Percentiles rank a stretch among this genome's conserved stretches.
Conservation (phyloP, 2,888 invertebrate species). For the Lissocephala sabroskyi region DNA sequence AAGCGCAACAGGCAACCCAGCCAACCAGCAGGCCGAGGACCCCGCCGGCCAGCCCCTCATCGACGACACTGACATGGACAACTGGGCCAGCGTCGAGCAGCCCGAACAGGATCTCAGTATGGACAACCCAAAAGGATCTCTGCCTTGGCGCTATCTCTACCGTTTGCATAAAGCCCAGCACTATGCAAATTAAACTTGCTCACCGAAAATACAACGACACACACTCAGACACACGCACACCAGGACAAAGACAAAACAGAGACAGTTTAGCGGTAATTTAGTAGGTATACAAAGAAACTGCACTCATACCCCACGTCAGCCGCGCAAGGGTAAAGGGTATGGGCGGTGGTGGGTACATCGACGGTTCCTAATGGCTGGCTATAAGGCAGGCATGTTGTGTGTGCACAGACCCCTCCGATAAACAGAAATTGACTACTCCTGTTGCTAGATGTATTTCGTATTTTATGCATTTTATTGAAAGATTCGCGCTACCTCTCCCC, state of each 20-base stretch:
- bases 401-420: conserved; percentile 37
- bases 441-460: conserved; percentile 23
- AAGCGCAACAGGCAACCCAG: conserved; percentile 21
- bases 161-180: conserved; percentile 66
- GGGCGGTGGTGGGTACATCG: conserved; percentile 43
- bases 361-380: conserved; percentile 59
- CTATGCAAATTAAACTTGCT: conserved; percentile 41
- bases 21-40: neutral
- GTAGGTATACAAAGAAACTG: neutral
- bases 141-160: conserved; percentile 66
- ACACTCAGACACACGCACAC: conserved; percentile 16
- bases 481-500: conserved; percentile 48
- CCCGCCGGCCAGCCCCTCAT: conserved; percentile 12
- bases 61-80: conserved; percentile 19
- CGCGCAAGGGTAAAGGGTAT: neutral
- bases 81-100: conserved; percentile 28
- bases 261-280: neutral
- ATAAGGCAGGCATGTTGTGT: conserved; percentile 50
- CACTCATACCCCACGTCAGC: too few species aligned
- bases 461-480: conserved; percentile 28
- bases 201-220: conserved; percentile 14
- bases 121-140: conserved; percentile 36
- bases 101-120: too few species aligned
- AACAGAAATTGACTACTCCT: conserved; percentile 9
- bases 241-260: conserved; percentile 10